phyloP scores from a whole-genome alignment of 2,888 invertebrate genomes.

The Plebejus anna region DNA sequence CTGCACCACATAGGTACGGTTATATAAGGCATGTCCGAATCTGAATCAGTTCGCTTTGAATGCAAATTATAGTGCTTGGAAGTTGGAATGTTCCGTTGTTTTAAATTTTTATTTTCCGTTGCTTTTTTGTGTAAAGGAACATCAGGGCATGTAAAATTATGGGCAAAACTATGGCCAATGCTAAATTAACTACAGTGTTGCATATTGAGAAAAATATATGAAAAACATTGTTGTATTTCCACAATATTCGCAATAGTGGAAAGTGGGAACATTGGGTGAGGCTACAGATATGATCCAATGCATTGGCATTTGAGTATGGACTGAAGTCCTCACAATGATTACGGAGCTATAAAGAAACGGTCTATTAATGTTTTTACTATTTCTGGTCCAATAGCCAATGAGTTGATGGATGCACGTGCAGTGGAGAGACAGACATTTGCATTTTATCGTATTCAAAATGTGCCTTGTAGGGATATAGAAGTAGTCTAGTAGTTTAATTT shows the following conservation, averaged over 20 bases:
- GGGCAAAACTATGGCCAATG: not conserved
- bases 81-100: not conserved
- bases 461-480: not conserved
- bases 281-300: not conserved
- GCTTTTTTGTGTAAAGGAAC: not conserved
- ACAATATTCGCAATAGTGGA: too few species aligned
- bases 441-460: not conserved
- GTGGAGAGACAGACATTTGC: conserved; percentile 4
- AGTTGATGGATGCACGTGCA: conserved; percentile 14
- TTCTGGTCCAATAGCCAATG: conserved; percentile 27
- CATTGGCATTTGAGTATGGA: too few species aligned
- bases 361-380: conserved; percentile 16
- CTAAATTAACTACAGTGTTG: too few species aligned
- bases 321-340: not conserved
- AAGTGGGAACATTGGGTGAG: too few species aligned
- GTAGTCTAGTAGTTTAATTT: too few species aligned
- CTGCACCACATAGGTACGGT: not conserved
- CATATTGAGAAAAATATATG: too few species aligned
- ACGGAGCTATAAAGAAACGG: not conserved
- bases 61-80: conserved; percentile 1
- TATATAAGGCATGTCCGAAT: conserved; percentile 23
- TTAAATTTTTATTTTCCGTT: not conserved
- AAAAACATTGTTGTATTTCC: too few species aligned
- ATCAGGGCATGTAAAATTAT: not conserved
- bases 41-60: conserved; percentile 12